phyloP scores from a whole-genome alignment of 2,113 vertebrate species.

The Seriola quinqueradiata region DNA sequence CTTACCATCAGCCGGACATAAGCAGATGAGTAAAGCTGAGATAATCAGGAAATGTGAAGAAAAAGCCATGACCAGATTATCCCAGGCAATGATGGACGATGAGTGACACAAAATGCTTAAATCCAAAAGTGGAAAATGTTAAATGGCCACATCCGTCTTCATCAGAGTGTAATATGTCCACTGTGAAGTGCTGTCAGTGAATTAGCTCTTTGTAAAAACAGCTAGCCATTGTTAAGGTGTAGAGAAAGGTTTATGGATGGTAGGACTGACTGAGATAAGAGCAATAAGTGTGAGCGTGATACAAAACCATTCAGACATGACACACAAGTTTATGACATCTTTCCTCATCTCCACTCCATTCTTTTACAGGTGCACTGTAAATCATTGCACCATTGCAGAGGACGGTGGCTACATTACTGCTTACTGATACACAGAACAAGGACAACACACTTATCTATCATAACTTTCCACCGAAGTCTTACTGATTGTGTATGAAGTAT shows the following conservation, averaged over 20 bases:
- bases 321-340: no score
- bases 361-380: no score
- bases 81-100: neutral
- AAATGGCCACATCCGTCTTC: neutral
- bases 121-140: neutral
- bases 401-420: no score
- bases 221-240: neutral
- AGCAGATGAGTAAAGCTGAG: constrained; percentile 2
- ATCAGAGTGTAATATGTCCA: neutral
- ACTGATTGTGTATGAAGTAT: no score
- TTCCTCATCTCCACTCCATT: no score
- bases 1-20: constrained; percentile 45
- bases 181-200: neutral
- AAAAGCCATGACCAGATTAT: constrained; percentile 25
- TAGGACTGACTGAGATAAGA: neutral
- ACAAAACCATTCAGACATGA: no score
- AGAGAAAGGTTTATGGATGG: neutral
- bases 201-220: neutral
- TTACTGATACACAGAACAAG: no score
- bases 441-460: no score
- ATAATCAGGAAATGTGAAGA: constrained; percentile 20
- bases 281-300: no score
- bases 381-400: no score
- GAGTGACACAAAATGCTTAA: neutral
- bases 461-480: no score